Evolutionary conservation across 2,113 vertebrate genomes (phyloP).

Genomic region (Sebastes schlegelii): DNA sequence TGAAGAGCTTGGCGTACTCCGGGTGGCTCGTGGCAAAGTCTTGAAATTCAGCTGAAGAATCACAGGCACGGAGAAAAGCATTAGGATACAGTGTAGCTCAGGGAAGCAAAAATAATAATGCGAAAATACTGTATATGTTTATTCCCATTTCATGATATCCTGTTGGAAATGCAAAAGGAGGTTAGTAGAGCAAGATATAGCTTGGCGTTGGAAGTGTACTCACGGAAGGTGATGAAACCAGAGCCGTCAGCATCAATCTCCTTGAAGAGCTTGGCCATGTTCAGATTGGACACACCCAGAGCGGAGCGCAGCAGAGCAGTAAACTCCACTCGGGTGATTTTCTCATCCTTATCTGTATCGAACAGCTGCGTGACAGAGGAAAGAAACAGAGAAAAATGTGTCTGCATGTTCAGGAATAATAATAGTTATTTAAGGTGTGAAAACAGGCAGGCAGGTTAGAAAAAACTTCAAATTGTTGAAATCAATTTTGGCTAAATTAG

Average conservation of each 20-base stretch:
- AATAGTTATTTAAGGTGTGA: neutral
- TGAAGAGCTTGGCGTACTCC: slow-evolving; percentile 95
- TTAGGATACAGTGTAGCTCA: neutral
- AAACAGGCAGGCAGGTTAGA: neutral
- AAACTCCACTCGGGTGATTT: slow-evolving; percentile 91
- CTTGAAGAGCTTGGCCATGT: slow-evolving; percentile 90
- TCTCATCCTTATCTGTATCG: slow-evolving; percentile 92
- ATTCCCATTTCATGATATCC: neutral
- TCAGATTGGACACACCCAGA: slow-evolving; percentile 90
- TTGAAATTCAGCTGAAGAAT: slow-evolving; percentile 89
- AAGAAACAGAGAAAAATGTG: neutral
- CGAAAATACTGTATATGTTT: neutral
- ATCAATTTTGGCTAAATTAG: neutral
- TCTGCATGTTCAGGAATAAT: neutral
- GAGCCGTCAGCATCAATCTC: slow-evolving; percentile 91
- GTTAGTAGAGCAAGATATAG: neutral
- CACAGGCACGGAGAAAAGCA: neutral
- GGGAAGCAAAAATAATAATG: neutral
- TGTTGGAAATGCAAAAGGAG: neutral
- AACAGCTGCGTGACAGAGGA: slow-evolving; percentile 87
- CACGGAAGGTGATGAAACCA: slow-evolving; percentile 90
- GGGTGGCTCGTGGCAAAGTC: slow-evolving; percentile 91
- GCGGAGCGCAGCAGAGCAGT: slow-evolving; percentile 89
- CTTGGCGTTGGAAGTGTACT: slow-evolving; percentile 62
- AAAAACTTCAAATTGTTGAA: neutral